These are phyloP conservation scores for Chirona hameri DNA, from an alignment of 2,888 invertebrate genomes.

Conservation along the genomic window DNA sequence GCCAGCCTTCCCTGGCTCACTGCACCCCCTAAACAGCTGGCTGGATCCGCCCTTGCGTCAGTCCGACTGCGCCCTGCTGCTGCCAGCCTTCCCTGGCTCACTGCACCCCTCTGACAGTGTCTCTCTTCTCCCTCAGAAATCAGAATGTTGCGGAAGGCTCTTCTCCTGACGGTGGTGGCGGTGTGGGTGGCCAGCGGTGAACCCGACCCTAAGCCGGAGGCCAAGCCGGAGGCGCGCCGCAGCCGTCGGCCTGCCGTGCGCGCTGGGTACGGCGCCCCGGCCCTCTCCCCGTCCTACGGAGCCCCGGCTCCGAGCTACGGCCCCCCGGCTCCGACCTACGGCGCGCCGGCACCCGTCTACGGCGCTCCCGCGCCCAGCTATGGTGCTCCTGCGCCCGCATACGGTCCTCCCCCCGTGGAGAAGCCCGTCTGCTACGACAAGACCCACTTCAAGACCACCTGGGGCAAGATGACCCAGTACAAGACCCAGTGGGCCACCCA, in stretches of 20 bases:
- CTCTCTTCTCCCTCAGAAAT: background rate
- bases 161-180: background rate
- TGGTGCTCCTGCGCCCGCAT: conserved; percentile 6
- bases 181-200: conserved; percentile 4
- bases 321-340: no score
- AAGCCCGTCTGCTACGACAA: conserved; percentile 12
- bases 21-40: no score
- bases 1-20: no score
- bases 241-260: background rate
- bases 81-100: no score
- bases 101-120: no score
- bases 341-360: conserved; percentile 22
- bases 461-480: conserved; percentile 30
- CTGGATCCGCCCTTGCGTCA: no score
- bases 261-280: no score
- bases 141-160: conserved; percentile 4
- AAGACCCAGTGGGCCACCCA: conserved; percentile 23
- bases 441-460: conserved; percentile 28
- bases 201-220: background rate
- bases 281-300: no score
- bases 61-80: no score
- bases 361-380: conserved; percentile 12
- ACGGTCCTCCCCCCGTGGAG: background rate
- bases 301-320: background rate
- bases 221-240: background rate